Base-by-base conservation (phyloP, 1,140 invertebrate species). In the Drosophila lacteicornis region DNA sequence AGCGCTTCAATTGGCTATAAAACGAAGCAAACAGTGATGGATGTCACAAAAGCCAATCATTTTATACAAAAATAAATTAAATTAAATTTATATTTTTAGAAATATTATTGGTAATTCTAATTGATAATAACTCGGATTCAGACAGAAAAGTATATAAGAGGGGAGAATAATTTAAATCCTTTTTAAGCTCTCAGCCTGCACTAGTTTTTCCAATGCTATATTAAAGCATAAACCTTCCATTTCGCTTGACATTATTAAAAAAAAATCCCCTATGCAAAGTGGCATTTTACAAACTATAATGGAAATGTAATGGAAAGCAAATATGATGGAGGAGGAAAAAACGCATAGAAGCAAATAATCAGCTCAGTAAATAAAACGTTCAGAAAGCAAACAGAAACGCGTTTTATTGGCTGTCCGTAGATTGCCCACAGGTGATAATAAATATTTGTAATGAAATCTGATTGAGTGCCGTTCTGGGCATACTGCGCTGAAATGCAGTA, bases 381-480 rank as follows among this genome's bases (percentile, higher is more conserved):
- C 27, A 25, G 36, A 40, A 1, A 30, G 63, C n/a, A 55, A 55
- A n/a, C 47, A 36, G 15, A 58, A 71, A 58, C 36, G n/a, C 36
- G 19, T 59, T 73, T 71, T 50, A 73, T 73, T 73, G 46, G 19
- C 53, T 71, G 43, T 42, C 38, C 36, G 58, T 59, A 42, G 53
- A 71, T 50, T 59, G 43, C 45, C 67, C 36, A 42, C 45, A 60
- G 50, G 58, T 51, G 58, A 59, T 71, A 43, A 42, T 73, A 74
- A 74, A 74, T 73, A 74, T 73, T 73, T 73, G 53, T 15, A 50
- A 51, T 73, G 27, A 51, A 73, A 73, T 50, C 40, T 30, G 40
- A 55, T 49, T 43, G 53, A 33, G 19, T 6, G 43, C 36, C 30
- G 7, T 19, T 27, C 53, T 27, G 30, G 9, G n/a, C 53, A 33